A percentile compares a stretch with the other conserved stretches of the same genome.
phyloP scores from a whole-genome alignment of 1,140 invertebrate genomes.

The Frieseomelitta varia region DNA sequence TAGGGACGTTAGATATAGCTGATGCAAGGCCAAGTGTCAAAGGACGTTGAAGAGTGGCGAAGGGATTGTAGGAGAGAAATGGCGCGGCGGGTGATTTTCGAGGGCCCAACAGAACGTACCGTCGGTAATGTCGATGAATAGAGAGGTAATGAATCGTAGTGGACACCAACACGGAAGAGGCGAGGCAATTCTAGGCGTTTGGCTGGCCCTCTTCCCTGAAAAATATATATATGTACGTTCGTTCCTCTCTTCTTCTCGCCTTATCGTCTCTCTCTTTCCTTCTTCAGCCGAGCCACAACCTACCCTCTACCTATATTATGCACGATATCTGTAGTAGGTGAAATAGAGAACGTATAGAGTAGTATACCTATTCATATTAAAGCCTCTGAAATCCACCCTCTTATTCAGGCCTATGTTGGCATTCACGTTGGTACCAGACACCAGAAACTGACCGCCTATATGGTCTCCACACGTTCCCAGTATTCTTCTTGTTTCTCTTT shows the following conservation, averaged over 20 bases:
- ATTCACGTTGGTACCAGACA: slow-evolving; percentile 37
- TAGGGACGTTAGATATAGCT: slow-evolving; percentile 23
- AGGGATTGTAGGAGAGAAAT: slow-evolving; percentile 12
- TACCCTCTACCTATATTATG: slow-evolving; percentile 11
- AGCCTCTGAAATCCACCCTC: slow-evolving; percentile 40
- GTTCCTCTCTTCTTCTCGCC: background rate
- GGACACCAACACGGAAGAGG: slow-evolving; percentile 81
- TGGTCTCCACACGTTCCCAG: slow-evolving; percentile 14
- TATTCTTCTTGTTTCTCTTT: slow-evolving; percentile 49
- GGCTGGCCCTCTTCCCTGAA: slow-evolving; percentile 73
- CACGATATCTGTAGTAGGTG: slow-evolving; percentile 22
- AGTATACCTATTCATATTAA: slow-evolving; percentile 57
- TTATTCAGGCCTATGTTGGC: slow-evolving; percentile 40
- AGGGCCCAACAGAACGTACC: slow-evolving; percentile 55
- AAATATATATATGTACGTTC: slow-evolving; percentile 69
- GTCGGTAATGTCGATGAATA: slow-evolving; percentile 79
- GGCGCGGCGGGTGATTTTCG: slow-evolving; percentile 58
- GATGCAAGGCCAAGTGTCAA: slow-evolving; percentile 53
- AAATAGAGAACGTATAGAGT: slow-evolving; percentile 31
- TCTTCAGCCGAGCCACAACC: slow-evolving; percentile 24
- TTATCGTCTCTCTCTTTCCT: background rate
- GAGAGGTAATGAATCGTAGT: slow-evolving; percentile 81
- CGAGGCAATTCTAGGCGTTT: slow-evolving; percentile 78
- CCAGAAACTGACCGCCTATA: slow-evolving; percentile 45
- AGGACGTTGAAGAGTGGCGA: slow-evolving; percentile 51